Percentiles rank a stretch among this genome's conserved stretches.
phyloP scores from a whole-genome alignment of 92 coral and sea anemone genomes.

The Plumapathes pennacea region DNA sequence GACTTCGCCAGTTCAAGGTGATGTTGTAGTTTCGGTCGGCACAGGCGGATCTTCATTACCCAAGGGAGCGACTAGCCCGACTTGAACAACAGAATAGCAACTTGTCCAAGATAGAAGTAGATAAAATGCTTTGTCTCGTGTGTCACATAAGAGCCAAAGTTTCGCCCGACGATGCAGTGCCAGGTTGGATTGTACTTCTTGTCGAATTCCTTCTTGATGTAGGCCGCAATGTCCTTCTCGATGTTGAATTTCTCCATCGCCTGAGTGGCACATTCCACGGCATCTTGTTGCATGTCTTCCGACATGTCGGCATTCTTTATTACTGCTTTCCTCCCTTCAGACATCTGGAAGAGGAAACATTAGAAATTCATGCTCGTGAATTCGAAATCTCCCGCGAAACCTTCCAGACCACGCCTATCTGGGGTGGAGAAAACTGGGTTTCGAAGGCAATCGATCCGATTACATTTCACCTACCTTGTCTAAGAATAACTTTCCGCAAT shows the following conservation, averaged over 20 bases:
- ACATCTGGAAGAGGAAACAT: slow-evolving; percentile 67
- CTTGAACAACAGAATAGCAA: slow-evolving; percentile 89
- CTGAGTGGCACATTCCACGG: slow-evolving; percentile 84
- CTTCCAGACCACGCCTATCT: slow-evolving; percentile 27
- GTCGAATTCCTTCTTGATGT: slow-evolving; percentile 95
- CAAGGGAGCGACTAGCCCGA: slow-evolving; percentile 88
- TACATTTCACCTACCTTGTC: slow-evolving; percentile 70
- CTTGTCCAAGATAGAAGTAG: slow-evolving; percentile 97
- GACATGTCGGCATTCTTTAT: slow-evolving; percentile 97
- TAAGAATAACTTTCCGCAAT: slow-evolving; percentile 56
- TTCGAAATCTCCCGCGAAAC: too few species aligned
- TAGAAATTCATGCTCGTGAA: too few species aligned
- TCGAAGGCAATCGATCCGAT: not conserved
- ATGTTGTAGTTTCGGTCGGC: slow-evolving; percentile 80
- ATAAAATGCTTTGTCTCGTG: slow-evolving; percentile 99
- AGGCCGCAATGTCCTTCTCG: slow-evolving; percentile 96
- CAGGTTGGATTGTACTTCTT: slow-evolving; percentile 99
- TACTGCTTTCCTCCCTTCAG: slow-evolving; percentile 94
- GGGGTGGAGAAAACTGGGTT: not conserved
- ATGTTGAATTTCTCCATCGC: slow-evolving; percentile 98
- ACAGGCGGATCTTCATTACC: too few species aligned
- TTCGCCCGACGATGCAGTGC: slow-evolving; percentile 98
- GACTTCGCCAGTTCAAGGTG: too few species aligned
- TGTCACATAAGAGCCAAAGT: slow-evolving; percentile 96
- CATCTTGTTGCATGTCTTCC: slow-evolving; percentile 96